These are phyloP conservation scores for Atractosteus spatula DNA, from an alignment of 2,113 vertebrate species.

Conservation along the genomic window DNA sequence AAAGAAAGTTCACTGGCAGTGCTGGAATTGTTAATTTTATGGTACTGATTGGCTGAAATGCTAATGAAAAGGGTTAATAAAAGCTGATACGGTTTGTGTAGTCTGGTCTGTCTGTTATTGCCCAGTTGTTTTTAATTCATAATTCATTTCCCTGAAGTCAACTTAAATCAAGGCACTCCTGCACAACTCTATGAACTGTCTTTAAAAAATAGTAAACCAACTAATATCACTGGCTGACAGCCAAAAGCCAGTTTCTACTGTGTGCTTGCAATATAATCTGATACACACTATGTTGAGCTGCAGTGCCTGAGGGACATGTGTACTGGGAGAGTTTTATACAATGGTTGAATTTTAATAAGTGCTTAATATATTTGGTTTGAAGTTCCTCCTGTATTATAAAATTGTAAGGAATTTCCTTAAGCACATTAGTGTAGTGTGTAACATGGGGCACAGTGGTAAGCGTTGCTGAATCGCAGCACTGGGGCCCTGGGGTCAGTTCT, in stretches of 20 bases:
- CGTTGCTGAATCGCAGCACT: too few species aligned
- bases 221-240: conserved; percentile 25
- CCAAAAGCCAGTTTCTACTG: conserved; percentile 11
- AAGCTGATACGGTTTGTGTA: conserved; percentile 10
- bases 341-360: too few species aligned
- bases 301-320: too few species aligned
- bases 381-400: too few species aligned
- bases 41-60: conserved; percentile 10
- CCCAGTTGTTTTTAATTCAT: conserved; percentile 27
- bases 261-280: not conserved
- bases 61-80: not conserved
- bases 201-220: conserved; percentile 18
- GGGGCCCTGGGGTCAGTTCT: too few species aligned
- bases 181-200: conserved; percentile 6
- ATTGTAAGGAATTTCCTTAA: too few species aligned
- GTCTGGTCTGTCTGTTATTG: conserved; percentile 20
- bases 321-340: too few species aligned
- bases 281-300: not conserved
- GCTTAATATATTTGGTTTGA: too few species aligned
- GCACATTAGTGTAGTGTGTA: too few species aligned
- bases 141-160: conserved; percentile 26
- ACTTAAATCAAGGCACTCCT: conserved; percentile 26
- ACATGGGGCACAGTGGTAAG: too few species aligned
- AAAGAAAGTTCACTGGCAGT: too few species aligned
- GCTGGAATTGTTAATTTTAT: not conserved